A percentile compares a stretch with the other conserved stretches of the same genome.
phyloP scores from a whole-genome alignment of 2,888 invertebrate species.

The Thymelicus acteon region DNA sequence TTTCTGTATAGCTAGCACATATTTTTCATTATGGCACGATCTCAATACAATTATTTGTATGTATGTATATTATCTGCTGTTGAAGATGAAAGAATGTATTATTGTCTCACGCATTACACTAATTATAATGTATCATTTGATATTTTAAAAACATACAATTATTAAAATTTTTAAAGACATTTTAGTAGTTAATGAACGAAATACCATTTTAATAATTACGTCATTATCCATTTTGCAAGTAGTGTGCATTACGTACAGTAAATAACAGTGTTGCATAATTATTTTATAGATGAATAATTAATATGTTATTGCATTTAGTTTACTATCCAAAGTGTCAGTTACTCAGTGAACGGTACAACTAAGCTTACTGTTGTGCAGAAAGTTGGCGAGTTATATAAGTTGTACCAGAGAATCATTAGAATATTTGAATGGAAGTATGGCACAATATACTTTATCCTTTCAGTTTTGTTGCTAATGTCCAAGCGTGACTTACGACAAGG shows the following conservation, averaged over 20 bases:
- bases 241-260: constrained; percentile 6
- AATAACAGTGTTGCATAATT: neutral
- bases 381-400: neutral
- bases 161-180: neutral
- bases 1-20: constrained; percentile 55
- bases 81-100: constrained; percentile 10
- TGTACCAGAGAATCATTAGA: constrained; percentile 2
- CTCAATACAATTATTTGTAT: constrained; percentile 61
- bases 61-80: constrained; percentile 24
- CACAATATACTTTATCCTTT: constrained; percentile 19
- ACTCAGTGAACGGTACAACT: neutral
- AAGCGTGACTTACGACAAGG: constrained; percentile 8
- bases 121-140: constrained; percentile 1
- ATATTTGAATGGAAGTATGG: constrained; percentile 4
- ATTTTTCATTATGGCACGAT: constrained; percentile 72
- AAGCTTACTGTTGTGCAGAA: too few species aligned
- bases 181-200: neutral
- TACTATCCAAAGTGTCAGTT: constrained; percentile 25
- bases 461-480: constrained; percentile 25
- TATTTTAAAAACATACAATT: neutral
- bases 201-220: neutral
- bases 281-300: neutral
- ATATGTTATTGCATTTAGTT: constrained; percentile 31
- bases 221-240: neutral
- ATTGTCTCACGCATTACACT: neutral